These are phyloP conservation scores for Dugesia japonica DNA, from an alignment of 2,888 invertebrate species.

Conservation along the genomic window DNA sequence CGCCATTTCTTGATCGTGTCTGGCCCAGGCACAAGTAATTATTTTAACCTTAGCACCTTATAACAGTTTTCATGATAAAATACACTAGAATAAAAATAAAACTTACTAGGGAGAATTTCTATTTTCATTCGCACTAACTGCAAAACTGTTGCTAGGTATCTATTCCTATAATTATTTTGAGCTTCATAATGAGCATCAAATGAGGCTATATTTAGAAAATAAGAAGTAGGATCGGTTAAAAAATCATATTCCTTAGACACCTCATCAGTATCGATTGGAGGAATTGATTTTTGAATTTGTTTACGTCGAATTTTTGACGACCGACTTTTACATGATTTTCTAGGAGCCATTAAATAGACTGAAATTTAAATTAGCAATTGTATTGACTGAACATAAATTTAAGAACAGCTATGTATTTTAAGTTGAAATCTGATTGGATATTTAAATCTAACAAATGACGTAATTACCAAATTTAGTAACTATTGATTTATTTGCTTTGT, in stretches of 20 bases:
- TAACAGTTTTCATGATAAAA: too few species aligned
- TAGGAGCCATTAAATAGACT: not conserved
- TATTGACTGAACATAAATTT: too few species aligned
- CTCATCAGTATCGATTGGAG: not conserved
- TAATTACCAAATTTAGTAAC: not conserved
- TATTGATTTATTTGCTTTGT: too few species aligned
- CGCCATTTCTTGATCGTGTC: constrained; percentile 41
- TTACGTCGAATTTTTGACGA: not conserved
- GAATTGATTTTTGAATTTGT: not conserved
- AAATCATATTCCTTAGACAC: not conserved
- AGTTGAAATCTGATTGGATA: not conserved
- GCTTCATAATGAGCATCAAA: not conserved
- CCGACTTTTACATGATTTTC: not conserved
- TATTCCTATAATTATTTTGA: not conserved
- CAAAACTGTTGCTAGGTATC: not conserved
- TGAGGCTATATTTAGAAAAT: not conserved
- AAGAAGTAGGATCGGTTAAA: not conserved
- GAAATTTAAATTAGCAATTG: not conserved
- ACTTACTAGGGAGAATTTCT: not conserved
- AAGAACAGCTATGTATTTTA: too few species aligned
- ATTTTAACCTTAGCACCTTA: constrained; percentile 39
- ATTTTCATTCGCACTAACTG: not conserved
- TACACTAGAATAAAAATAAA: too few species aligned
- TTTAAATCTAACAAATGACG: not conserved
- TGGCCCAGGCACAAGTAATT: constrained; percentile 43